Evolutionary conservation across 2,888 invertebrate species (phyloP), one percentile per base, ranked within the genome.

Genomic region (Rhorus exstirpatorius): DNA sequence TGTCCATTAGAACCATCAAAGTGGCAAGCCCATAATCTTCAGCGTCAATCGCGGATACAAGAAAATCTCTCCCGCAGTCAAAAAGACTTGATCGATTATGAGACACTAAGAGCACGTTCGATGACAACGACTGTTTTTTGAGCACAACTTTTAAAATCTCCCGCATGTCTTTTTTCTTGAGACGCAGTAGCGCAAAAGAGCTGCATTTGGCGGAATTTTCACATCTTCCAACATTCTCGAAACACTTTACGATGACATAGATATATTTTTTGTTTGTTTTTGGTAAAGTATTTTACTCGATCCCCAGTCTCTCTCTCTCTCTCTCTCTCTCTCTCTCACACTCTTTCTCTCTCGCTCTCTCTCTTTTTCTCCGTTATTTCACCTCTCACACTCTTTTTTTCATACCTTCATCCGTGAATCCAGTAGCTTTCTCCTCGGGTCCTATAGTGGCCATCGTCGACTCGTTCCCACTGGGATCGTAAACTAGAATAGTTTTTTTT

Each of bases 391-490:
- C 51, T 51, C 12, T 17, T 21, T 38, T 61, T 61, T 35, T 14
- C 19, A 61, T 44, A 70, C 44, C 41, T 70, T 14, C 26, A 17
- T 6, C 35, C 6, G 17, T 35, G 26, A 21, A 41, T 24, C 24
- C 41, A 38, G 14, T 17, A 55, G 26, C 26, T 49, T 46, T 6
- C 35, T 26, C 31, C 38, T 10, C 17, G 41, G 6, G 61, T 14
- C 14, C 41, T n/a, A n/a, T 61, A 19, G 38, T 61, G 19, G 12
- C 41, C 41, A 61, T 19, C 44, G 24, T 12, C 41, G 44, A 8
- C 38, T 55, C 17, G 26, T 44, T 70, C 70, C 70, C 70, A 70
- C 24, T 38, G 70, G 70, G 44, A 44, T 70, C 70, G 55, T 70
- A 70, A 70, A 70, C 44, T 55, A 44, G 44, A 58, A 41, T 68